Conservation (phyloP, 2,888 invertebrate genomes). For the Pseudolycoriella hygida region DNA sequence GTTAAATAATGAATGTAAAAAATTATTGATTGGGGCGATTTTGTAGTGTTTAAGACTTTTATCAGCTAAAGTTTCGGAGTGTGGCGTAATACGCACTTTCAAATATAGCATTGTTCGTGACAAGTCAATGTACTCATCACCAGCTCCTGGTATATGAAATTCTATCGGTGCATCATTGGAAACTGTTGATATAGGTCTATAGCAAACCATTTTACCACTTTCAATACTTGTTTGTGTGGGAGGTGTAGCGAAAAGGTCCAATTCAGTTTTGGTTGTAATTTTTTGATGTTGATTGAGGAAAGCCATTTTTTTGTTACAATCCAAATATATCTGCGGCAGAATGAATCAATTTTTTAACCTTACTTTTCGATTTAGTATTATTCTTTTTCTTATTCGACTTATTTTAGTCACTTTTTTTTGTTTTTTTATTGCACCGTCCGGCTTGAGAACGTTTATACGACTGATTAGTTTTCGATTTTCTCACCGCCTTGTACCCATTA, state of each 20-base stretch:
- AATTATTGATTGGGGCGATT: slow-evolving; percentile 5
- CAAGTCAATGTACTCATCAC: slow-evolving; percentile 6
- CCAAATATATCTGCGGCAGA: background rate
- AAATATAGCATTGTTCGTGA: slow-evolving; percentile 3
- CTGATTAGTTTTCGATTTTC: background rate
- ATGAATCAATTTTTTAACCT: background rate
- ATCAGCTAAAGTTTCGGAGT: background rate
- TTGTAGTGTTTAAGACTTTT: background rate
- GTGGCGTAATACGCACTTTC: slow-evolving; percentile 1
- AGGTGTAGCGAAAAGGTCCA: slow-evolving; percentile 3
- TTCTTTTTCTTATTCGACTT: background rate
- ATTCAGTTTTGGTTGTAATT: background rate
- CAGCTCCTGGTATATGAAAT: slow-evolving; percentile 2
- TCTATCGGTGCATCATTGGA: slow-evolving; percentile 4
- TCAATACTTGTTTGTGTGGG: slow-evolving; percentile 4
- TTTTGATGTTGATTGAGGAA: background rate
- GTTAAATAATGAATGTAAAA: slow-evolving; percentile 6
- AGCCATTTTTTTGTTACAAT: slow-evolving; percentile 5
- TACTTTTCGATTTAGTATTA: background rate
- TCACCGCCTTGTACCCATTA: background rate
- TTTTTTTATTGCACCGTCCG: background rate
- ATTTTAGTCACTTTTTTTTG: background rate
- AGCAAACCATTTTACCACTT: background rate
- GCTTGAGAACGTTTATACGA: background rate
- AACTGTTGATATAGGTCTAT: slow-evolving; percentile 1